Evolutionary conservation across 2,797 vertebrate genomes (phyloP).

Genomic region (Siniperca obscura): DNA sequence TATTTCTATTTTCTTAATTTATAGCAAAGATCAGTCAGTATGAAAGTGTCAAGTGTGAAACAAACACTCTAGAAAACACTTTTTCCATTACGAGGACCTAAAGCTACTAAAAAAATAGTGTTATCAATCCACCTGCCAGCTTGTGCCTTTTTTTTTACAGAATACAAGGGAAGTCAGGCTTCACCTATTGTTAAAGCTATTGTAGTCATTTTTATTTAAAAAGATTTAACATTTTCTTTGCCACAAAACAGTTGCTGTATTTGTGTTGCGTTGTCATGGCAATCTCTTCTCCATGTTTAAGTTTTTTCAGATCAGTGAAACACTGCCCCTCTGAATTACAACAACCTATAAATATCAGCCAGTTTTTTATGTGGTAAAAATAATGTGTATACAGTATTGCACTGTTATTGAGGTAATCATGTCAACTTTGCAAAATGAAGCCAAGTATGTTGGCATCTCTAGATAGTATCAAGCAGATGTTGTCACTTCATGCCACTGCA

Average conservation of each 20-base stretch:
- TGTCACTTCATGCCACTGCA: conserved; percentile 10
- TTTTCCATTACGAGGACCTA: conserved; percentile 22
- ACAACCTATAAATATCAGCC: not conserved
- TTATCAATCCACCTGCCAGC: conserved; percentile 27
- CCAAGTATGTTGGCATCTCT: not conserved
- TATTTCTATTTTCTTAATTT: conserved; percentile 59
- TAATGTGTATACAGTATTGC: not conserved
- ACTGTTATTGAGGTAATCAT: not conserved
- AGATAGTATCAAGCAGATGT: conserved; percentile 7
- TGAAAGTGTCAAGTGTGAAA: conserved; percentile 49
- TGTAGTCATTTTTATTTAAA: conserved; percentile 10
- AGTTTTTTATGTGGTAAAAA: not conserved
- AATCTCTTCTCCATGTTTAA: not conserved
- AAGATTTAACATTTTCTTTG: not conserved
- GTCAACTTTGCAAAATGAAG: conserved; percentile 15
- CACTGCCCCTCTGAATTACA: not conserved
- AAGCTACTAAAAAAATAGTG: not conserved
- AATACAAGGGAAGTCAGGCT: not conserved
- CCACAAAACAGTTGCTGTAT: conserved; percentile 25
- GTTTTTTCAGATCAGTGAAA: not conserved
- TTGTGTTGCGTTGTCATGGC: not conserved
- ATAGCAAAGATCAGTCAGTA: conserved; percentile 49
- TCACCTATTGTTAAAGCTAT: conserved; percentile 19
- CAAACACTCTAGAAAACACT: conserved; percentile 46
- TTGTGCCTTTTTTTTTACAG: not conserved